These are phyloP conservation scores for Heterohyrax brucei DNA, from an alignment of 2,797 vertebrate species.

Conservation along the genomic window DNA sequence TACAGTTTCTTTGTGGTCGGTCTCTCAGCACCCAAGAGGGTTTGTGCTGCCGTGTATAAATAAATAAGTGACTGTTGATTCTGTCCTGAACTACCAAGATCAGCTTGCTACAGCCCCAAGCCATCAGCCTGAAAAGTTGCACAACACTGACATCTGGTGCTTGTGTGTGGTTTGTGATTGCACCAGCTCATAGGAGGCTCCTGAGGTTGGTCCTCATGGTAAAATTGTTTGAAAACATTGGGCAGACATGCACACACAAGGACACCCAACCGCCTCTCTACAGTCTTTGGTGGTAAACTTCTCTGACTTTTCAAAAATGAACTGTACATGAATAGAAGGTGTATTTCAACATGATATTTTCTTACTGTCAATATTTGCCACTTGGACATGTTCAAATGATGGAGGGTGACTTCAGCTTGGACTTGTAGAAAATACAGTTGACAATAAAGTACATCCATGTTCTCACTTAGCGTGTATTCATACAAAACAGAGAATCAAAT, in stretches of 20 bases:
- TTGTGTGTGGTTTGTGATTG: conserved; percentile 44
- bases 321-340: not conserved
- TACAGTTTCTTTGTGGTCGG: not conserved
- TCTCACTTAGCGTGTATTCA: not conserved
- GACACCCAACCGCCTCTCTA: not conserved
- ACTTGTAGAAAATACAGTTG: not conserved
- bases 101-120: not conserved
- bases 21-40: not conserved
- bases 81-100: not conserved
- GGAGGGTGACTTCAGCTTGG: not conserved
- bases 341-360: not conserved
- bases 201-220: accelerated
- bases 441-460: not conserved
- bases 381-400: not conserved
- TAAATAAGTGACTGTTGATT: not conserved
- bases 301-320: not conserved
- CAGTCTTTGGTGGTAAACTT: not conserved
- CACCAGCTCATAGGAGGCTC: not conserved
- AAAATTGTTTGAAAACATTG: not conserved
- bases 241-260: accelerated
- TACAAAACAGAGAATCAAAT: not conserved
- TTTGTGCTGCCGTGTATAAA: not conserved
- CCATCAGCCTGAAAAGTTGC: conserved; percentile 86
- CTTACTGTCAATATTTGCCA: conserved; percentile 1
- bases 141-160: conserved; percentile 92